These are phyloP conservation scores for Hydropsyche tenuis DNA, from an alignment of 1,140 invertebrate species.

Conservation along the genomic window DNA sequence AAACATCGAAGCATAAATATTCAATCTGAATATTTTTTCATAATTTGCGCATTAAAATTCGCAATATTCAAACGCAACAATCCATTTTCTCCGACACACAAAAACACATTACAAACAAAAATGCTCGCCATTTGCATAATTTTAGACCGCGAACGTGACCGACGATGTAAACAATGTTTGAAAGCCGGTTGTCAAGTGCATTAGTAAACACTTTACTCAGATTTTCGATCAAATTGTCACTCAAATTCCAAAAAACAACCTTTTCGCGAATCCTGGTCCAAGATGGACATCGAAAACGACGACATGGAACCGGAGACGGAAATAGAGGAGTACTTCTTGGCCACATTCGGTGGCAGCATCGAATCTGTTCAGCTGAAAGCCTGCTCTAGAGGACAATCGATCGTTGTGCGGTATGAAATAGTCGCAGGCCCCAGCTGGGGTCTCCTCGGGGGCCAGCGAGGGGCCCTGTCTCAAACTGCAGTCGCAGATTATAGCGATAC, in stretches of 20 bases:
- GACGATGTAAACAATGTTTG: slow-evolving; percentile 17
- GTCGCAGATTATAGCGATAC: slow-evolving; percentile 52
- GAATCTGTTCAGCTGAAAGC: slow-evolving; percentile 37
- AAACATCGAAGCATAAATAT: too few species aligned
- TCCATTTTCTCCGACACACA: too few species aligned
- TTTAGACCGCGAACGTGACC: too few species aligned
- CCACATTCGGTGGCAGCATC: slow-evolving; percentile 37
- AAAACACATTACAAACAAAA: too few species aligned
- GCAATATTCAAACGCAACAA: too few species aligned
- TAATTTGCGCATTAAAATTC: too few species aligned
- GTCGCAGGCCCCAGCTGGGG: slow-evolving; percentile 56
- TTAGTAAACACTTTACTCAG: too few species aligned
- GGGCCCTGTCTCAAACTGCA: slow-evolving; percentile 55
- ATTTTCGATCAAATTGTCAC: too few species aligned
- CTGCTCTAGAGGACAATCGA: slow-evolving; percentile 43
- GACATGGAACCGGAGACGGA: slow-evolving; percentile 7
- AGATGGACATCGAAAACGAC: slow-evolving; percentile 10
- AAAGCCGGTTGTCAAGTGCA: background rate
- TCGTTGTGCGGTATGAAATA: slow-evolving; percentile 56
- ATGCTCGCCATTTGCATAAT: too few species aligned
- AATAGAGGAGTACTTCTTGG: slow-evolving; percentile 35
- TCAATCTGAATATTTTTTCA: too few species aligned
- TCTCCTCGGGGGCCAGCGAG: slow-evolving; percentile 52
- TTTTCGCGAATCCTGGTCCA: too few species aligned
- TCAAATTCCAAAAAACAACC: too few species aligned